These are phyloP conservation scores for Lepidurus arcticus DNA, from an alignment of 1,140 invertebrate genomes.

Conservation along the genomic window DNA sequence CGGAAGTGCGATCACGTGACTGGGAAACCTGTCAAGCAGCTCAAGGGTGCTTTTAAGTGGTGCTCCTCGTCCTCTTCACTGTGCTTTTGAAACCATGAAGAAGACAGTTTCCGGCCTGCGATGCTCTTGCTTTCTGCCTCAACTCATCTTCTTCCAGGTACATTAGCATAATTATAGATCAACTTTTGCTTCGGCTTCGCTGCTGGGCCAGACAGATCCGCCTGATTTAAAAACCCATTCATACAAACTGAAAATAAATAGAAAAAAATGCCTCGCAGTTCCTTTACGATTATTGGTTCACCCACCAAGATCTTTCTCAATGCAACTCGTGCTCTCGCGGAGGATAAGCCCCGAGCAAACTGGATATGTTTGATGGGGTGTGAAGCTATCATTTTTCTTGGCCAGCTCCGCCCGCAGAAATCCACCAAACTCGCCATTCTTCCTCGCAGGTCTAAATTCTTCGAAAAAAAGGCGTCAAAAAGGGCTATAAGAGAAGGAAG, in stretches of 20 bases:
- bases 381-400: constrained; percentile 11
- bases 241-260: not conserved
- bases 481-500: not conserved
- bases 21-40: not conserved
- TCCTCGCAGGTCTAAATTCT: not conserved
- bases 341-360: not conserved
- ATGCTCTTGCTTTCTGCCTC: not conserved
- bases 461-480: not conserved
- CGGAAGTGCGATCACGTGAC: constrained; percentile 9
- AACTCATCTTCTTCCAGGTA: constrained; percentile 4
- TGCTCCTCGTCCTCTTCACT: too few relatives aligned
- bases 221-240: not conserved
- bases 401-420: not conserved
- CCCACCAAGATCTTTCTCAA: not conserved
- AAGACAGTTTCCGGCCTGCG: not conserved
- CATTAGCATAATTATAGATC: constrained; percentile 7
- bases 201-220: not conserved
- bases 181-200: not conserved
- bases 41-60: too few relatives aligned
- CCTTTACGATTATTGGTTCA: not conserved
- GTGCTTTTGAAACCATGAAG: not conserved
- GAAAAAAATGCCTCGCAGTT: not conserved
- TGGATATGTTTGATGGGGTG: constrained; percentile 17
- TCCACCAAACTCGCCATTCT: too few relatives aligned
- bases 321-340: not conserved